Evolutionary conservation across 2,888 invertebrate species (phyloP).

Genomic region (Pecten maximus): DNA sequence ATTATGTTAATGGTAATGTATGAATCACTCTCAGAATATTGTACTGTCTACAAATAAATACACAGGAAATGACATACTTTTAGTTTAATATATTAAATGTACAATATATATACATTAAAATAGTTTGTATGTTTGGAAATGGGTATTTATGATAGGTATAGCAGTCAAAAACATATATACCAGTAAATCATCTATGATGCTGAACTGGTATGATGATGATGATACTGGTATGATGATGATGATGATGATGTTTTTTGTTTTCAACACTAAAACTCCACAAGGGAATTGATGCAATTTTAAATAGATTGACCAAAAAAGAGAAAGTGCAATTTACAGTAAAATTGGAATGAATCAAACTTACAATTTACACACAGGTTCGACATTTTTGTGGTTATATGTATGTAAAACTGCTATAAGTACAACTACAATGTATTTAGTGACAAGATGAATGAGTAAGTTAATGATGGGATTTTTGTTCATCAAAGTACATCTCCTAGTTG

Average conservation of each 20-base stretch:
- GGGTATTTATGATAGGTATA: too few relatives aligned
- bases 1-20: background rate
- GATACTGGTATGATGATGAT: too few relatives aligned
- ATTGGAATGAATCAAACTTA: background rate
- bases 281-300: too few relatives aligned
- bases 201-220: too few relatives aligned
- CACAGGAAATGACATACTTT: background rate
- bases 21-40: background rate
- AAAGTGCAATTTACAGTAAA: too few relatives aligned
- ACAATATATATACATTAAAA: too few relatives aligned
- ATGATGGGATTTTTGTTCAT: background rate
- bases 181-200: too few relatives aligned
- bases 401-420: background rate
- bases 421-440: background rate
- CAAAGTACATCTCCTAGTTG: constrained; percentile 2
- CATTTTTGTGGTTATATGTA: background rate
- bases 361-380: background rate
- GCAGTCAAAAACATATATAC: too few relatives aligned
- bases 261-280: too few relatives aligned
- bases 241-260: too few relatives aligned
- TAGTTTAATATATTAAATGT: background rate
- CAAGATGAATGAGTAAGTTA: background rate
- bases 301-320: too few relatives aligned
- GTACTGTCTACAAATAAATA: background rate
- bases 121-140: too few relatives aligned